Evolutionary conservation across 2,797 vertebrate genomes (phyloP).

Genomic region (Gymnoscopelus braueri): DNA sequence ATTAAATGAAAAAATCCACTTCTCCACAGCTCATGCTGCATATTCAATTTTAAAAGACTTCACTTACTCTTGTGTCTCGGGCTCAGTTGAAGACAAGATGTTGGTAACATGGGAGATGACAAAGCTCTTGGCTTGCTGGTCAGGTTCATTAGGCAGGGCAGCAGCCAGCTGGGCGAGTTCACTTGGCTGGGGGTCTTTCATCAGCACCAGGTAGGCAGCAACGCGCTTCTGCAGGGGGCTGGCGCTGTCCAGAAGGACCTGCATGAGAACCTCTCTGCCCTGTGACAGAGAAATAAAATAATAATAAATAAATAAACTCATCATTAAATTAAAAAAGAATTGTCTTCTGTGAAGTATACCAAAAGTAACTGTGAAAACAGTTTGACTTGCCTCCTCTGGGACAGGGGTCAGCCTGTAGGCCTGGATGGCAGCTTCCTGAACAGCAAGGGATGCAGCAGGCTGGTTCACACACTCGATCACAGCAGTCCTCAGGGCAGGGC

Average conservation of each 20-base stretch:
- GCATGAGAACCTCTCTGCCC: slow-evolving; percentile 83
- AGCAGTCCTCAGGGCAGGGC: slow-evolving; percentile 80
- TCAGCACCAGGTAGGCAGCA: slow-evolving; percentile 92
- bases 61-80: slow-evolving; percentile 82
- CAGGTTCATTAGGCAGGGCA: slow-evolving; percentile 79
- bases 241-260: slow-evolving; percentile 77
- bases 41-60: slow-evolving; percentile 1
- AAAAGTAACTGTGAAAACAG: not conserved
- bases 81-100: slow-evolving; percentile 85
- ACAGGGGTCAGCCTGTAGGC: slow-evolving; percentile 86
- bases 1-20: not conserved
- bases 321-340: not conserved
- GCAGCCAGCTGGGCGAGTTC: slow-evolving; percentile 80
- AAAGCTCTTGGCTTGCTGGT: slow-evolving; percentile 89
- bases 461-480: slow-evolving; percentile 87
- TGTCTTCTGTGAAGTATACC: not conserved
- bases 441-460: slow-evolving; percentile 73
- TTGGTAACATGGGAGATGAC: slow-evolving; percentile 90
- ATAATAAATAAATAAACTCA: not conserved
- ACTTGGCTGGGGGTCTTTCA: slow-evolving; percentile 84
- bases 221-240: slow-evolving; percentile 87
- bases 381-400: slow-evolving; percentile 84
- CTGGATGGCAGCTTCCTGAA: slow-evolving; percentile 95
- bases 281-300: slow-evolving; percentile 55
- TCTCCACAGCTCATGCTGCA: no score